These are phyloP conservation scores for Antheraea yamamai DNA, from an alignment of 2,888 invertebrate genomes.

Conservation along the genomic window DNA sequence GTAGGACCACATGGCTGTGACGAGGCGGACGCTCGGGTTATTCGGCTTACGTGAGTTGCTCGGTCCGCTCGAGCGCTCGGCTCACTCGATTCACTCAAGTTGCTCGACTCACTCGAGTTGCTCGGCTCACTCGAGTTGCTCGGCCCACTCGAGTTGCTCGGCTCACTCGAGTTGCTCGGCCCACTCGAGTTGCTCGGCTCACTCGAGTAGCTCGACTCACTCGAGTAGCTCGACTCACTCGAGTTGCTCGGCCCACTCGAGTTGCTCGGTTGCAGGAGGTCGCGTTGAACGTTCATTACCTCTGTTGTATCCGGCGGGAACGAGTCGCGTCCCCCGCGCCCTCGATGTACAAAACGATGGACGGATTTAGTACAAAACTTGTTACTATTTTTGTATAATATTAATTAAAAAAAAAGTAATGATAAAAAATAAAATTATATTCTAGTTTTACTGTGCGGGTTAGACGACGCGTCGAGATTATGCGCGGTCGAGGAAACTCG, in stretches of 20 bases:
- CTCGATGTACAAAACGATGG: slow-evolving; percentile 72
- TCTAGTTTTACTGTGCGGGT: slow-evolving; percentile 66
- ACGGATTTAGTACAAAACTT: slow-evolving; percentile 79
- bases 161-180: not conserved
- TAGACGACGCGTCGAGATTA: slow-evolving; percentile 19
- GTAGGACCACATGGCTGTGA: slow-evolving; percentile 14
- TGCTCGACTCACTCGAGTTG: not conserved
- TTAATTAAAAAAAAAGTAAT: slow-evolving; percentile 35
- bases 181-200: not conserved
- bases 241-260: not conserved
- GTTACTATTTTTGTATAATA: slow-evolving; percentile 81
- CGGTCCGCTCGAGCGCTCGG: not conserved
- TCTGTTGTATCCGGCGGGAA: slow-evolving; percentile 4
- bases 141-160: not conserved
- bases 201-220: not conserved
- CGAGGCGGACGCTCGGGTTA: not conserved
- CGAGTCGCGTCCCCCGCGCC: slow-evolving; percentile 57
- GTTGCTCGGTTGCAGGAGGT: not conserved
- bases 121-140: not conserved
- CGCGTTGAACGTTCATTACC: slow-evolving; percentile 1
- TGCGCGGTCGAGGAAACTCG: slow-evolving; percentile 30
- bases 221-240: not conserved
- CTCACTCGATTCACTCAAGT: no score
- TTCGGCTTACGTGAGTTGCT: not conserved
- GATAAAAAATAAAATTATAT: slow-evolving; percentile 51